Conservation (phyloP, 2,113 vertebrate genomes). For the Stegastes partitus region DNA sequence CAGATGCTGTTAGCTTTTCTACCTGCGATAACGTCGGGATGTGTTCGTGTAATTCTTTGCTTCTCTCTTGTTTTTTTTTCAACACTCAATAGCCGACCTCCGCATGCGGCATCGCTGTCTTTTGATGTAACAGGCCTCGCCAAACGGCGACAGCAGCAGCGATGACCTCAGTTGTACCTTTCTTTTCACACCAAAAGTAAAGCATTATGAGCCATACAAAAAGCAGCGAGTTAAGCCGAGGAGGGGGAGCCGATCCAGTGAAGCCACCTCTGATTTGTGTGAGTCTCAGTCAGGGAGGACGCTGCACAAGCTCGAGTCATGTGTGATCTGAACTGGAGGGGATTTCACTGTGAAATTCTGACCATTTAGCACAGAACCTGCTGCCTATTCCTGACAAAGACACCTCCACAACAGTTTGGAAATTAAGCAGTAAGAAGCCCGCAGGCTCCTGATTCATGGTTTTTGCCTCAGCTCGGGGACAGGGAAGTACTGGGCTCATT, state of each 20-base stretch:
- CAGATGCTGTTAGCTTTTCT: too few relatives aligned
- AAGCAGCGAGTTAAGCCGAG: background rate
- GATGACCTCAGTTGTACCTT: too few relatives aligned
- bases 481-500: slow-evolving; percentile 66
- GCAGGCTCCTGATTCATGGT: slow-evolving; percentile 11
- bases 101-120: background rate
- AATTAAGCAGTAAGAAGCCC: slow-evolving; percentile 27
- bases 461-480: slow-evolving; percentile 47
- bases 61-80: background rate
- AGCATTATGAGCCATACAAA: background rate
- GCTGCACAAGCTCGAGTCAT: background rate
- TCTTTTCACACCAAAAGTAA: too few relatives aligned
- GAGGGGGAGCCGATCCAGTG: background rate
- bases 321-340: background rate
- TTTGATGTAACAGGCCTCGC: slow-evolving; percentile 28
- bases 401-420: slow-evolving; percentile 5
- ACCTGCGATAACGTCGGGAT: too few relatives aligned
- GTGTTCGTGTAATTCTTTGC: too few relatives aligned
- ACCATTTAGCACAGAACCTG: background rate
- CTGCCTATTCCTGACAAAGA: slow-evolving; percentile 6
- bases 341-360: background rate
- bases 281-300: background rate
- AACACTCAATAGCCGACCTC: background rate
- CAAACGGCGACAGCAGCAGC: background rate
- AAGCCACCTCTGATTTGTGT: background rate